Percentiles rank a stretch among this genome's conserved stretches.
Conservation (phyloP, 92 coral and sea anemone genomes). For the Umimayanthus chanpuru region DNA sequence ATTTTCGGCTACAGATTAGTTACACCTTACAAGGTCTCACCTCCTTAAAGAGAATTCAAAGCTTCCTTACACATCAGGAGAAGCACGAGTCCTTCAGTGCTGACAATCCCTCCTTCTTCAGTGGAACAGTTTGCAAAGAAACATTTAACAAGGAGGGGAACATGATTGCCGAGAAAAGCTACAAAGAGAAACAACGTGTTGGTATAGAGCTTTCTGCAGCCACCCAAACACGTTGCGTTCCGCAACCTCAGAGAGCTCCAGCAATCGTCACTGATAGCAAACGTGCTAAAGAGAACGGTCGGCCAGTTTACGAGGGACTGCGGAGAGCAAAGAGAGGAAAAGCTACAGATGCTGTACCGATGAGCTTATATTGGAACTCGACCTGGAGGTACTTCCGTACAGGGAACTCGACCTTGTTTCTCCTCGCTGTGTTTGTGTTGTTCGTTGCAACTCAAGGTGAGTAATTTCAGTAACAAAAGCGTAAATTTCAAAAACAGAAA, state of each 20-base stretch:
- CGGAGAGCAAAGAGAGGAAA: conserved; percentile 6
- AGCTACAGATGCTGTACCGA: conserved; percentile 25
- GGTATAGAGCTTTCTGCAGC: conserved; percentile 17
- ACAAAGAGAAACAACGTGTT: conserved; percentile 9
- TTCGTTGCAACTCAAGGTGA: conserved; percentile 41
- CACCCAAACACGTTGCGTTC: background rate
- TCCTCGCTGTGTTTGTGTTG: conserved; percentile 3
- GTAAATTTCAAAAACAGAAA: background rate
- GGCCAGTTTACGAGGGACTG: conserved; percentile 6
- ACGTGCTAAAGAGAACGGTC: background rate
- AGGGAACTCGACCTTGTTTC: conserved; percentile 29
- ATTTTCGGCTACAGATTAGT: conserved; percentile 33
- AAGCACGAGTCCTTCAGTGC: background rate
- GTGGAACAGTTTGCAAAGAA: background rate
- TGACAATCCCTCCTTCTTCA: conserved; percentile 13
- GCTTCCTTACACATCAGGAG: conserved; percentile 21
- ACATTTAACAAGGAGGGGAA: conserved; percentile 27
- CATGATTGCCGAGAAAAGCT: conserved; percentile 26
- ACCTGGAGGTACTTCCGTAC: conserved; percentile 30
- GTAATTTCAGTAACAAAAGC: background rate
- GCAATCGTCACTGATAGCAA: background rate
- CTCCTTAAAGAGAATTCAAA: conserved; percentile 24
- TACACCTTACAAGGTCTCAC: conserved; percentile 34
- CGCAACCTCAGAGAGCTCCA: background rate
- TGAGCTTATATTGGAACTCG: conserved; percentile 37